These are phyloP conservation scores for Dermochelys coriacea DNA, from an alignment of 2,797 vertebrate species.

Conservation along the genomic window DNA sequence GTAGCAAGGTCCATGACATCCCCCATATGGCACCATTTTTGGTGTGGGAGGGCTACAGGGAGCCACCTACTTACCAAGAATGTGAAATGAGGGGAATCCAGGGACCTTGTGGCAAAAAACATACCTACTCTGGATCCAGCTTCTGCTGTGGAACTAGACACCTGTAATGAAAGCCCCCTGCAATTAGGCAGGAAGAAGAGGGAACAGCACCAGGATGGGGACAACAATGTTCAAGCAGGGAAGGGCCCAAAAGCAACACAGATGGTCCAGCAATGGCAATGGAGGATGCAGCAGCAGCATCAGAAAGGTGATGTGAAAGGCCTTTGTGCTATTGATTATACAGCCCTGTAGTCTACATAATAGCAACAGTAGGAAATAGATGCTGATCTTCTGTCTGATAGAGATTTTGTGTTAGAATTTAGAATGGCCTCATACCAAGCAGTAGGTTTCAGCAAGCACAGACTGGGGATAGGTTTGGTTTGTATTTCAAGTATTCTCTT, in stretches of 20 bases:
- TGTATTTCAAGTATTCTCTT: neutral
- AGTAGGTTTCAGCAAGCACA: neutral
- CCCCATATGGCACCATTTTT: neutral
- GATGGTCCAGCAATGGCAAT: neutral
- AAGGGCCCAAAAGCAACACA: neutral
- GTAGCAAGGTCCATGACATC: neutral
- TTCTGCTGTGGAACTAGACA: neutral
- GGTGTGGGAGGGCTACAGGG: neutral
- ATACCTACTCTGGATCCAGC: neutral
- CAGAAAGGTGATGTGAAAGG: neutral
- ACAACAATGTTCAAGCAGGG: neutral
- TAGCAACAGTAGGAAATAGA: neutral
- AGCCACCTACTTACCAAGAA: neutral
- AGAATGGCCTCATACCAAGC: neutral
- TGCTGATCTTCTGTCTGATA: neutral
- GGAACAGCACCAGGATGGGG: rapidly evolving
- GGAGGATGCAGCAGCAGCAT: neutral
- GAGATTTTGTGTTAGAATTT: neutral
- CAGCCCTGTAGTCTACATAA: neutral
- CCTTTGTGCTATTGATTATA: neutral
- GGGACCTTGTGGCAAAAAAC: neutral
- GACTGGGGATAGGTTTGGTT: neutral
- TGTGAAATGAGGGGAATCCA: neutral
- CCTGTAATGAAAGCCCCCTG: neutral
- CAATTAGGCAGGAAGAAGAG: neutral